A percentile compares a stretch with the other conserved stretches of the same genome.
These are phyloP conservation scores for Dipus sagitta DNA, from an alignment of 2,797 vertebrate genomes.

Conservation along the genomic window DNA sequence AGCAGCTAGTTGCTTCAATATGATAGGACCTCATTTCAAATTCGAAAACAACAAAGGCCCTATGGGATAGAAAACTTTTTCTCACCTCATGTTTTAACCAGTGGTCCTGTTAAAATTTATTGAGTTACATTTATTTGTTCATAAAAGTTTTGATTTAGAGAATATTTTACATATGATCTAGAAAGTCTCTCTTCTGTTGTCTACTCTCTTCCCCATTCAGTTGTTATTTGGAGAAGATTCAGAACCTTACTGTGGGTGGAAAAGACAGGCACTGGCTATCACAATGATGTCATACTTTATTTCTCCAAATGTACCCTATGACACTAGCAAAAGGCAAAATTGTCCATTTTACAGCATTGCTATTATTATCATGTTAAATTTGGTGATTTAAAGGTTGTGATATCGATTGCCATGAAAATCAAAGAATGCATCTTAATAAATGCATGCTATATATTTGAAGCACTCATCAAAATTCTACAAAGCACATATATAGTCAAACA, in stretches of 20 bases:
- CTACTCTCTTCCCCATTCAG: background rate
- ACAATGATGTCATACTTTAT: background rate
- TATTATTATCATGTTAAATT: background rate
- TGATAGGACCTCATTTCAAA: constrained; percentile 32
- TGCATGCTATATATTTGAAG: background rate
- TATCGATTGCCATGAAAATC: background rate
- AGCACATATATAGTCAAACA: background rate
- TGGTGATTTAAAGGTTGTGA: background rate
- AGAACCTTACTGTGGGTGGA: background rate
- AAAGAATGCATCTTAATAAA: background rate
- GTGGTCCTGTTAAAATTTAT: background rate
- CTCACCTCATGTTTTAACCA: background rate
- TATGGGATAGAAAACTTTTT: background rate
- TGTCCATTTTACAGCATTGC: background rate
- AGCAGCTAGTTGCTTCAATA: constrained; percentile 39
- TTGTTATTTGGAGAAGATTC: background rate
- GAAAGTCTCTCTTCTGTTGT: background rate
- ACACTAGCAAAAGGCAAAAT: background rate
- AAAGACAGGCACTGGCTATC: background rate
- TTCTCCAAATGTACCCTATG: background rate
- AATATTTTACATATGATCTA: background rate
- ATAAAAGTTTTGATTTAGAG: background rate
- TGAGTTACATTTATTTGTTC: background rate
- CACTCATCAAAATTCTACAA: background rate
- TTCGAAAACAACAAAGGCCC: background rate